Evolutionary conservation across 2,113 vertebrate species (phyloP).

Genomic region (Antennarius striatus): DNA sequence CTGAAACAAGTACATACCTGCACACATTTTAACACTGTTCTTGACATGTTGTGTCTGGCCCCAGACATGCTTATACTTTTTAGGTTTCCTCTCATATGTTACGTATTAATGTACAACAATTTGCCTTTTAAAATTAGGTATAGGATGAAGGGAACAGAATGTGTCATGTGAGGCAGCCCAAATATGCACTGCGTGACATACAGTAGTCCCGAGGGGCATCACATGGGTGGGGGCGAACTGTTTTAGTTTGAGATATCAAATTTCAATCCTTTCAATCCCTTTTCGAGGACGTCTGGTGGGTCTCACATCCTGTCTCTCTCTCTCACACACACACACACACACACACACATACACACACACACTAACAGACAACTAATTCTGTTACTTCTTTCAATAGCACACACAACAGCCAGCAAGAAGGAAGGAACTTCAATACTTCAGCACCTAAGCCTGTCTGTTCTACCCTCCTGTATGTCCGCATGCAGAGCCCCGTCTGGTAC

Average conservation of each 20-base stretch:
- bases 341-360: neutral
- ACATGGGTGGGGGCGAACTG: constrained; percentile 46
- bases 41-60: neutral
- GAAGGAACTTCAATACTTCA: neutral
- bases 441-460: neutral
- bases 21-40: no score
- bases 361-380: neutral
- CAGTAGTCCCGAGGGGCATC: constrained; percentile 33
- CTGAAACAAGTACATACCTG: no score
- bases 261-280: constrained; percentile 45
- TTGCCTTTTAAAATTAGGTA: constrained; percentile 4
- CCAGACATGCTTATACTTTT: constrained; percentile 1
- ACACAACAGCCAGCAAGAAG: constrained; percentile 17
- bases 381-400: neutral
- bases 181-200: constrained; percentile 19
- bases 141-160: constrained; percentile 8
- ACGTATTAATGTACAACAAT: neutral
- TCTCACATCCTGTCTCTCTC: constrained; percentile 6
- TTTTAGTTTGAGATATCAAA: constrained; percentile 65
- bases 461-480: neutral
- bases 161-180: constrained; percentile 17
- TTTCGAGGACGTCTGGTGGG: constrained; percentile 22
- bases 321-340: neutral
- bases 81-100: neutral
- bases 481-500: neutral